Evolutionary conservation across 1,140 invertebrate species (phyloP).

Genomic region (Druon quercuslanigerum): DNA sequence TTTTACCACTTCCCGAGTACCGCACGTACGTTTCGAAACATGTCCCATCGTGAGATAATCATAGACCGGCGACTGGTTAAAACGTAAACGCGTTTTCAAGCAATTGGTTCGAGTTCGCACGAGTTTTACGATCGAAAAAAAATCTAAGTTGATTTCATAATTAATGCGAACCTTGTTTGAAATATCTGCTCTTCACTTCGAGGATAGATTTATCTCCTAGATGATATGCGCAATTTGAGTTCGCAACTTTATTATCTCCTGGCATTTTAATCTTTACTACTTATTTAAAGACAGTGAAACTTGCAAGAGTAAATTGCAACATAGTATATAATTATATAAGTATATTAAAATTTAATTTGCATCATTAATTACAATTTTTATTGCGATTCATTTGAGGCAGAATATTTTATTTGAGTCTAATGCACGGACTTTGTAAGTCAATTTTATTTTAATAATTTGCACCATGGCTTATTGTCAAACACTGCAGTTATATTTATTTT

Average conservation of each 20-base stretch:
- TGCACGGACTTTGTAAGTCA: neutral
- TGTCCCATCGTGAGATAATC: slow-evolving; percentile 23
- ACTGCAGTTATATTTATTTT: no score
- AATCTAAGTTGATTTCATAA: slow-evolving; percentile 4
- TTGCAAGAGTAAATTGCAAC: slow-evolving; percentile 11
- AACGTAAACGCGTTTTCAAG: slow-evolving; percentile 18
- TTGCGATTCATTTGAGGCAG: slow-evolving; percentile 13
- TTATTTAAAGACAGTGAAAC: slow-evolving; percentile 2
- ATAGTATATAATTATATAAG: slow-evolving; percentile 21
- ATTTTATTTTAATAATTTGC: slow-evolving; percentile 14
- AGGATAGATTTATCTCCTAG: slow-evolving; percentile 1
- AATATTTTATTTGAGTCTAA: neutral
- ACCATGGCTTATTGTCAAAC: neutral
- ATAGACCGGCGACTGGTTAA: neutral
- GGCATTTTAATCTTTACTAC: slow-evolving; percentile 25
- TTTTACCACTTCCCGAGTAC: slow-evolving; percentile 13
- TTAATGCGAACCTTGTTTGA: slow-evolving; percentile 12
- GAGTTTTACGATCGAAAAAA: neutral
- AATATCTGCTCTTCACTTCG: neutral
- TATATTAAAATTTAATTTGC: slow-evolving; percentile 27
- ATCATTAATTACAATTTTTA: slow-evolving; percentile 18
- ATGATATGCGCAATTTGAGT: slow-evolving; percentile 2
- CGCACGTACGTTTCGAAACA: slow-evolving; percentile 20
- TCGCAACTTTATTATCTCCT: slow-evolving; percentile 3
- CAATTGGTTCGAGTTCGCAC: slow-evolving; percentile 13